phyloP scores from a whole-genome alignment of 1,140 invertebrate species.

The Triops longicaudatus region DNA sequence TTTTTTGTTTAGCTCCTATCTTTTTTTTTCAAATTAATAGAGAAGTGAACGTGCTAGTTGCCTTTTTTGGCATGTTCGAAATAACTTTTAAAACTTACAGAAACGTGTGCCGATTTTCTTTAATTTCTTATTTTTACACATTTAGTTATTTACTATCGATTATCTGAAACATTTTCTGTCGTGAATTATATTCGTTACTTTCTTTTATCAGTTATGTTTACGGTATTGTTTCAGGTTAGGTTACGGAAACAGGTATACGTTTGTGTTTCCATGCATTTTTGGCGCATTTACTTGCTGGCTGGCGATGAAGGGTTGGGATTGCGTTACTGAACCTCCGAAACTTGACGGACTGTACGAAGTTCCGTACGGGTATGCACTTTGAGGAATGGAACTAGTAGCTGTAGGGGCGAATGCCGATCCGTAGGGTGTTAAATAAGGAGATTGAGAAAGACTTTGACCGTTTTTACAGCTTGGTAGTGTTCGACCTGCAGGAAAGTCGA shows the following conservation, averaged over 20 bases:
- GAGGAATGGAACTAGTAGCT: conserved; percentile 24
- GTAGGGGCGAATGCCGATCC: conserved; percentile 31
- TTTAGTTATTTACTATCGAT: too few relatives aligned
- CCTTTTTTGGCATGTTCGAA: too few relatives aligned
- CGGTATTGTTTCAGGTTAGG: neutral
- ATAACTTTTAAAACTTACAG: too few relatives aligned
- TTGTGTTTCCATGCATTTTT: too few relatives aligned
- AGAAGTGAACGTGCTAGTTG: too few relatives aligned
- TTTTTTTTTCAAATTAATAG: conserved; percentile 22
- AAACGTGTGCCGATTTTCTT: too few relatives aligned
- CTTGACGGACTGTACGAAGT: conserved; percentile 20
- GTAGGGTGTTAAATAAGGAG: conserved; percentile 37
- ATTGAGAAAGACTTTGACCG: conserved; percentile 28
- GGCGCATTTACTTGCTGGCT: conserved; percentile 30
- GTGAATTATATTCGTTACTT: too few relatives aligned
- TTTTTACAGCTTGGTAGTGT: neutral
- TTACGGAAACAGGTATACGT: neutral
- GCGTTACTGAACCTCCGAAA: conserved; percentile 27
- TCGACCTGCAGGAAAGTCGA: neutral
- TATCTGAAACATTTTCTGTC: too few relatives aligned
- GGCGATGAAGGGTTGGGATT: conserved; percentile 31
- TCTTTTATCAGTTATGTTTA: neutral
- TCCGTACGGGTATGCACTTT: conserved; percentile 32
- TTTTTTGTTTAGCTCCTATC: too few relatives aligned
- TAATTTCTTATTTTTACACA: too few relatives aligned